phyloP scores from a whole-genome alignment of 1,140 invertebrate species.

The Drosophila athabasca region DNA sequence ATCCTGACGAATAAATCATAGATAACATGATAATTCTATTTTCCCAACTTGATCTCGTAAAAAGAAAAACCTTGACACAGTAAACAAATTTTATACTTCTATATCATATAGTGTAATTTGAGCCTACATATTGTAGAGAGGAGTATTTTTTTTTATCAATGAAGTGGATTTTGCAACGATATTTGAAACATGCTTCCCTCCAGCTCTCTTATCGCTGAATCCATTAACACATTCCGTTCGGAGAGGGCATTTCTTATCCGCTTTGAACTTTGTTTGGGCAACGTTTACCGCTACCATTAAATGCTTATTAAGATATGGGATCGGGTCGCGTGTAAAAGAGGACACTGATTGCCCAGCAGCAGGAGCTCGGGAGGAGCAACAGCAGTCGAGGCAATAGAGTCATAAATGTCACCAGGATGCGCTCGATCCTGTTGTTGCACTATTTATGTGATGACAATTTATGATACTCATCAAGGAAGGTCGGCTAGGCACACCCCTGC shows the following conservation, averaged over 20 bases:
- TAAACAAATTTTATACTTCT: no score
- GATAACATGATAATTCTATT: no score
- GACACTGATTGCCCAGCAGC: conserved; percentile 47
- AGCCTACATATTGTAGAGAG: no score
- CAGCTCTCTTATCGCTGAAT: conserved; percentile 43
- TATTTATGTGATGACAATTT: conserved; percentile 82
- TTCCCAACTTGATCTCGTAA: no score
- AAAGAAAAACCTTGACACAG: no score
- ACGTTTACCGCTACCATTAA: conserved; percentile 77
- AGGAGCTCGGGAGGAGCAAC: conserved; percentile 10
- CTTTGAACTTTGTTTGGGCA: conserved; percentile 41
- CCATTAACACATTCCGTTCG: conserved; percentile 37
- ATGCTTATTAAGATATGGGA: conserved; percentile 70
- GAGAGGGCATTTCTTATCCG: conserved; percentile 1
- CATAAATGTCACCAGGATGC: conserved; percentile 69
- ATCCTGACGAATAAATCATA: no score
- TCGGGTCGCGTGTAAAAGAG: conserved; percentile 45
- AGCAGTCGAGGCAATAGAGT: conserved; percentile 64
- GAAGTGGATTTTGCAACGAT: conserved; percentile 1
- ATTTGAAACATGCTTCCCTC: not conserved
- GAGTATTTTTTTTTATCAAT: not conserved
- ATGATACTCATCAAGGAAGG: conserved; percentile 63
- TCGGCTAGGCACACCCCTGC: not conserved
- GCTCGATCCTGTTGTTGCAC: conserved; percentile 32
- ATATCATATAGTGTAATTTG: no score